Percentiles rank a stretch among this genome's conserved stretches.
Conservation (phyloP, 2,113 vertebrate genomes). For the Hemicordylus capensis region DNA sequence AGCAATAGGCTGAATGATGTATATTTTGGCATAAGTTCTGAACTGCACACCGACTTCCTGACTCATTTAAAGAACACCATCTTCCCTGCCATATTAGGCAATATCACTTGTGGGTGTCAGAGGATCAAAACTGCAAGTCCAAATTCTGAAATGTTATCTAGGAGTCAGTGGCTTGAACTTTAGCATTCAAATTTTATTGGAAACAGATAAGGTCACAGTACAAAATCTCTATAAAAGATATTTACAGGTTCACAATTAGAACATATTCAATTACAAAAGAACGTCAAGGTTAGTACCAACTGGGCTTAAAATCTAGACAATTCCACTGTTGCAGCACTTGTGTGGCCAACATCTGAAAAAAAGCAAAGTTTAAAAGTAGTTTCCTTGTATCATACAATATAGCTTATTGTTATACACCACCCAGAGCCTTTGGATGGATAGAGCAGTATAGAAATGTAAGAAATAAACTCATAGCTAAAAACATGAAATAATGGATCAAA, state of each 20-base stretch:
- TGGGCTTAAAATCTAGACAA: neutral
- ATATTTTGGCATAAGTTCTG: neutral
- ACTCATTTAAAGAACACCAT: too few relatives aligned
- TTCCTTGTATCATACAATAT: neutral
- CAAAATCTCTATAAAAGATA: slow-evolving; percentile 73
- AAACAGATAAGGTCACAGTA: slow-evolving; percentile 63
- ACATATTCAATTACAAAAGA: neutral
- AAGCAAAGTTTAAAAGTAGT: neutral
- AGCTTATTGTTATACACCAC: neutral
- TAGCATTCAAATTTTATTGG: slow-evolving; percentile 41
- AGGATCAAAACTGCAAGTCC: neutral
- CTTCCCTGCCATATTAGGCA: too few relatives aligned
- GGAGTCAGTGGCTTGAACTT: neutral
- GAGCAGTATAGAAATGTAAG: too few relatives aligned
- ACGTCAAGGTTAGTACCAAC: neutral
- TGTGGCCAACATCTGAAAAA: slow-evolving; percentile 19
- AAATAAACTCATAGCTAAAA: too few relatives aligned
- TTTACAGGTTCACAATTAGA: slow-evolving; percentile 61
- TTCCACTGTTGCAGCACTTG: slow-evolving; percentile 5
- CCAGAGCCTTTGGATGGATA: too few relatives aligned
- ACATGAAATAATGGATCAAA: too few relatives aligned
- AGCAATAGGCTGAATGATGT: neutral
- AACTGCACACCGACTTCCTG: neutral
- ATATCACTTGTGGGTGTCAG: neutral
- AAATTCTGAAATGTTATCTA: neutral